phyloP scores from a whole-genome alignment of 2,113 vertebrate genomes.

The Amazona guildingii region DNA sequence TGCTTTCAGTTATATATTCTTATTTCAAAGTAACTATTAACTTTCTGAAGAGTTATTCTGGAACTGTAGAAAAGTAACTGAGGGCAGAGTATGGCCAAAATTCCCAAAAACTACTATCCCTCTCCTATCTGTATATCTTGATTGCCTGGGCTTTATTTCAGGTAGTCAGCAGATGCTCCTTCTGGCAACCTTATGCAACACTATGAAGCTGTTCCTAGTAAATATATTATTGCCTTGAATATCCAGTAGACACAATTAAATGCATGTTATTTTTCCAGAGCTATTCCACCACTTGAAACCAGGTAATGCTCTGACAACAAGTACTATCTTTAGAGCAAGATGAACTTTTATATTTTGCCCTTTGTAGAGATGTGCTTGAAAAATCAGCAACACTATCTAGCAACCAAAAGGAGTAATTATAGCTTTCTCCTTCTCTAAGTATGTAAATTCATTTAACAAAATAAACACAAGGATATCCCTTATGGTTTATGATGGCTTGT shows the following conservation, averaged over 20 bases:
- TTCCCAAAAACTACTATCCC: background rate
- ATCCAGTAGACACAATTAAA: background rate
- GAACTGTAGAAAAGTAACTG: background rate
- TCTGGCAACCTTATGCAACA: background rate
- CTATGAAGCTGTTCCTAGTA: background rate
- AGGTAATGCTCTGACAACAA: background rate
- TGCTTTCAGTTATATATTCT: background rate
- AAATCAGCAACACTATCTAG: background rate
- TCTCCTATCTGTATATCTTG: background rate
- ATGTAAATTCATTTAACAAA: constrained; percentile 1
- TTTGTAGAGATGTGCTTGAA: background rate
- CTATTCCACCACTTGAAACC: background rate
- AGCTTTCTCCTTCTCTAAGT: constrained; percentile 11
- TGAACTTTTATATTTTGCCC: background rate
- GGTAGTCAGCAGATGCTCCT: background rate
- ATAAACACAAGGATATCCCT: constrained; percentile 10
- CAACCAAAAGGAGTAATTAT: background rate
- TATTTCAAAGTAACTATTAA: background rate
- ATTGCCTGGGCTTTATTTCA: background rate
- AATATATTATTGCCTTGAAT: background rate
- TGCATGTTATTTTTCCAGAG: background rate
- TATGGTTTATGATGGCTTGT: constrained; percentile 46
- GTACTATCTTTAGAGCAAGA: background rate
- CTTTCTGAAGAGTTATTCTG: background rate
- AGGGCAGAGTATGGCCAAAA: background rate